Percentiles rank a stretch among this genome's conserved stretches.
phyloP scores from a whole-genome alignment of 2,797 vertebrate species.

The Crenuchus spilurus region DNA sequence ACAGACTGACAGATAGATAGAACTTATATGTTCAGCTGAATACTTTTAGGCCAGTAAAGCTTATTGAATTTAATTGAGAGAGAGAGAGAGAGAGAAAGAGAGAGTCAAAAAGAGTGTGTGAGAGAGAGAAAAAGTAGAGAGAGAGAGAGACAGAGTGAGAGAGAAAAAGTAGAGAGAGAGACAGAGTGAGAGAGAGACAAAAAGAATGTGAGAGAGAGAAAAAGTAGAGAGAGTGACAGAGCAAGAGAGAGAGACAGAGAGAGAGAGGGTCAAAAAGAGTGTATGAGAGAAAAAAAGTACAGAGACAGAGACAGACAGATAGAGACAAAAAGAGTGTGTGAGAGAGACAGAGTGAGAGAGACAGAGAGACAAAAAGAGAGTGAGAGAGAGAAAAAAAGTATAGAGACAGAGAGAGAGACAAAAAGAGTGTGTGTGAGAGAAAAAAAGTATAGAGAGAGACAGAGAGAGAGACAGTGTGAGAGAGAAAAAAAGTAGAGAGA shows the following conservation, averaged over 20 bases:
- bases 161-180: no score
- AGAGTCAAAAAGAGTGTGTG: no score
- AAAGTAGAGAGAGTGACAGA: neutral
- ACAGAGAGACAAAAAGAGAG: neutral
- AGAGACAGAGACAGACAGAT: neutral
- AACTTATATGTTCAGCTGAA: neutral
- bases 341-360: neutral
- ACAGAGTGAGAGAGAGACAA: neutral
- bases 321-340: no score
- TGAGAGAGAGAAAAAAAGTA: neutral
- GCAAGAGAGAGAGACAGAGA: neutral
- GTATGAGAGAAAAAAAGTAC: neutral
- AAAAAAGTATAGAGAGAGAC: no score
- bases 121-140: no score
- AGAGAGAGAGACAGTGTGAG: no score
- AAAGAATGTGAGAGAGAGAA: neutral
- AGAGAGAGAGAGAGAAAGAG: neutral
- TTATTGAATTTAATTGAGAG: neutral
- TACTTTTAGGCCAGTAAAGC: neutral
- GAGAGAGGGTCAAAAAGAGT: neutral
- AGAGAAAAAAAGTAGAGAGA: no score
- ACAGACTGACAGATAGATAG: neutral
- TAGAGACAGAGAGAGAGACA: neutral
- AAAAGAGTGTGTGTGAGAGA: no score
- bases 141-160: conserved; percentile 4